These are phyloP conservation scores for Anguilla anguilla DNA, from an alignment of 2,797 vertebrate species.

Conservation along the genomic window DNA sequence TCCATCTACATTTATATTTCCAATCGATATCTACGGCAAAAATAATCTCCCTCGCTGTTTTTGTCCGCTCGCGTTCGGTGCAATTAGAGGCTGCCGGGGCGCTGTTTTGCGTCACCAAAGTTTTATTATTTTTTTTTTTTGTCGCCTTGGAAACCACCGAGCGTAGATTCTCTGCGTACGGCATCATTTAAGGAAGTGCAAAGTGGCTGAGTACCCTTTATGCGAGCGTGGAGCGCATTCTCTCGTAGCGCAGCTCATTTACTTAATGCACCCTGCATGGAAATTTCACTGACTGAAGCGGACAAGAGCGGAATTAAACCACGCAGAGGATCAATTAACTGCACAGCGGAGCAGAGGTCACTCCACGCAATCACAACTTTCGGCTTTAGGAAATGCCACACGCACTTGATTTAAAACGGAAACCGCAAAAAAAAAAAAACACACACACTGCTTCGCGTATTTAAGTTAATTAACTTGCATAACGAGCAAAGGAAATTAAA, in stretches of 20 bases:
- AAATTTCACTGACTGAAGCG: conserved; percentile 38
- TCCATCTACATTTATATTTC: neutral
- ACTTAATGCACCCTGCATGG: conserved; percentile 44
- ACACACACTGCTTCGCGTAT: neutral
- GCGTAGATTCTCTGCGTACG: conserved; percentile 31
- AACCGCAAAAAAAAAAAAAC: neutral
- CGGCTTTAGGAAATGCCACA: neutral
- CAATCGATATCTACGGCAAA: neutral
- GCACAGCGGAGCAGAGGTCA: neutral
- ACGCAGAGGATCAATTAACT: neutral
- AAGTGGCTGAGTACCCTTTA: conserved; percentile 26
- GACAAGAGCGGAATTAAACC: neutral
- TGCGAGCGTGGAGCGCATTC: neutral
- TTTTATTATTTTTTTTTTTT: neutral
- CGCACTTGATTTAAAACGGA: neutral
- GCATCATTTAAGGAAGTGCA: conserved; percentile 41
- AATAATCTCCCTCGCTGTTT: neutral
- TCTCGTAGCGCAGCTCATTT: conserved; percentile 44
- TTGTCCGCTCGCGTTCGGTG: neutral
- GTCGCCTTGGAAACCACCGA: conserved; percentile 35
- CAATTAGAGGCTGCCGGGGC: neutral
- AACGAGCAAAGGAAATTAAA: neutral
- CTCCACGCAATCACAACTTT: neutral
- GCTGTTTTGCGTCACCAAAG: neutral
- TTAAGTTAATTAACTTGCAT: neutral